phyloP scores from a whole-genome alignment of 1,140 invertebrate species.

The Drosophila dunni region DNA sequence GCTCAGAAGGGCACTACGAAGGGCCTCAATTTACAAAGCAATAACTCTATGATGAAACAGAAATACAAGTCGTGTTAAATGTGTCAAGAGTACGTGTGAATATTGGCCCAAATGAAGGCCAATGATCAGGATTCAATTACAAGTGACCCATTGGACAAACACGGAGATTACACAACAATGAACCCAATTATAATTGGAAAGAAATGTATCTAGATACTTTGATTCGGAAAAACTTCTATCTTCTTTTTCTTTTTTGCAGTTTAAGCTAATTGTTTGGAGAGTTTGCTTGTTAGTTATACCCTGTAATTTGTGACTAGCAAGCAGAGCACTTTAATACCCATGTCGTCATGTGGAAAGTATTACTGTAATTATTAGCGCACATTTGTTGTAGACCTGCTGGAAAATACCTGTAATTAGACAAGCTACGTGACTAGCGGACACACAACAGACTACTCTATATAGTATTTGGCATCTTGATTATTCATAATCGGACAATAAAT shows the following conservation, averaged over 20 bases:
- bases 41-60: neutral
- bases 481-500: conserved; percentile 51
- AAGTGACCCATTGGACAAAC: conserved; percentile 30
- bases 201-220: neutral
- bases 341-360: neutral
- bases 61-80: conserved; percentile 14
- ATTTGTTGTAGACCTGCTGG: conserved; percentile 14
- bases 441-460: neutral
- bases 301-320: conserved; percentile 11
- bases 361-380: conserved; percentile 23
- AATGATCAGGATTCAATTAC: conserved; percentile 46
- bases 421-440: conserved; percentile 20
- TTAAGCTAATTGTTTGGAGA: neutral
- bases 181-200: neutral
- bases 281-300: neutral
- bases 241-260: neutral
- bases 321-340: conserved; percentile 7
- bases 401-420: conserved; percentile 56
- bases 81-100: conserved; percentile 68
- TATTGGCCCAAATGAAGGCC: conserved; percentile 34
- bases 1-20: neutral
- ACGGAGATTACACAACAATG: neutral
- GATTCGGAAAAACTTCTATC: too few relatives aligned
- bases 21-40: conserved; percentile 11
- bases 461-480: conserved; percentile 5